Percentiles rank a stretch among this genome's conserved stretches.
Conservation (phyloP, 2,113 vertebrate species). For the Chionis minor region DNA sequence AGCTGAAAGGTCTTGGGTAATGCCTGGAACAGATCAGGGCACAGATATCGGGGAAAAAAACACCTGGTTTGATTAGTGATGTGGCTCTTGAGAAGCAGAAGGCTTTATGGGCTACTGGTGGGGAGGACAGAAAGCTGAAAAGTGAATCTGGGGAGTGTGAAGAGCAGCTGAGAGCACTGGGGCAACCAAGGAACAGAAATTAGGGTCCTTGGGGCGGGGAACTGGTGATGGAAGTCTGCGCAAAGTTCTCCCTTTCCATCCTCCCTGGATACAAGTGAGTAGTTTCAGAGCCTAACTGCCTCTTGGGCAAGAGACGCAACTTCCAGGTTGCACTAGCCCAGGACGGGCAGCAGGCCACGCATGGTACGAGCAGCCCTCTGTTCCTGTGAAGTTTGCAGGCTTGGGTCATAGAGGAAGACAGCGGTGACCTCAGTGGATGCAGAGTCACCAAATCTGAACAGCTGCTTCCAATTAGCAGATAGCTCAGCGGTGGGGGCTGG, state of each 20-base stretch:
- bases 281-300: background rate
- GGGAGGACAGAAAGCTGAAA: background rate
- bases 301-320: background rate
- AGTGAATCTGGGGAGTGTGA: background rate
- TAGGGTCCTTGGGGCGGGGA: background rate
- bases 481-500: background rate
- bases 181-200: background rate
- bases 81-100: background rate
- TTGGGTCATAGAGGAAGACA: background rate
- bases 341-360: background rate
- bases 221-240: background rate
- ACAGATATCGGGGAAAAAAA: background rate
- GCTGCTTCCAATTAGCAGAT: constrained; percentile 68
- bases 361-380: background rate
- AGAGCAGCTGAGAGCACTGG: background rate
- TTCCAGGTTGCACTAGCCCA: background rate
- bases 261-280: background rate
- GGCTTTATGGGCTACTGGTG: background rate
- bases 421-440: constrained; percentile 47
- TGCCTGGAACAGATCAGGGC: background rate
- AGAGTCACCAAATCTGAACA: constrained; percentile 57
- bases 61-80: background rate
- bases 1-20: background rate
- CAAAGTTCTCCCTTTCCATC: background rate
- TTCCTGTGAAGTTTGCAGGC: background rate